Conservation (phyloP, 2,797 vertebrate genomes). For the Todus mexicanus region DNA sequence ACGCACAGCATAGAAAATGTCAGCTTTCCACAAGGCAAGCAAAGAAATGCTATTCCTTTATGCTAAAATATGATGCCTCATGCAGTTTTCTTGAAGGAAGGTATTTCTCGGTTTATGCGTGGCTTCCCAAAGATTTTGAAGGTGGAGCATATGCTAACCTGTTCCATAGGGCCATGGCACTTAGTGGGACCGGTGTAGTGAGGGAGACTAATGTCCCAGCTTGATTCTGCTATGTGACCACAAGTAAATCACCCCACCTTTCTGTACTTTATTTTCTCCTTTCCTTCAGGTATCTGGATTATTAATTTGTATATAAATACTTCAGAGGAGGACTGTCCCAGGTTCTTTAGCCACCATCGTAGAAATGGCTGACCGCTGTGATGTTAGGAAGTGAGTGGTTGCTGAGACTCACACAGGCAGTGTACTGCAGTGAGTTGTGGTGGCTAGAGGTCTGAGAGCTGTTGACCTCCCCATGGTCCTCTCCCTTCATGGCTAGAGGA, state of each 20-base stretch:
- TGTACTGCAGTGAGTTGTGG: not conserved
- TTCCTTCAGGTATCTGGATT: not conserved
- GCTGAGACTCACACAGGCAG: not conserved
- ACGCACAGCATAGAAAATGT: conserved; percentile 41
- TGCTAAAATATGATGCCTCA: not conserved
- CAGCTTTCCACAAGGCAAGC: conserved; percentile 24
- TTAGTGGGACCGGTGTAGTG: not conserved
- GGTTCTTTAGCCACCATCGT: not conserved
- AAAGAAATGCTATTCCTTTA: conserved; percentile 31
- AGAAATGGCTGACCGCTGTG: not conserved
- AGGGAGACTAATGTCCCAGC: not conserved
- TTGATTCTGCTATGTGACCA: not conserved
- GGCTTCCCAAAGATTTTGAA: not conserved
- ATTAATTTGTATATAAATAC: not conserved
- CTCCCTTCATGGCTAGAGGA: not conserved
- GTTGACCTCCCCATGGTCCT: not conserved
- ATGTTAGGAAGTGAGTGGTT: not conserved
- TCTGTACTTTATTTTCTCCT: not conserved
- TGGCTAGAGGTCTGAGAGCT: not conserved
- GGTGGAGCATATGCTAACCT: not conserved
- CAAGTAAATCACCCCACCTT: not conserved
- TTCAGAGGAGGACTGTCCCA: not conserved
- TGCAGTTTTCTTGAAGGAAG: not conserved
- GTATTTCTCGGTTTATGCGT: not conserved
- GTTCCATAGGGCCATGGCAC: not conserved